Evolutionary conservation across 2,888 invertebrate species (phyloP).

Genomic region (Drosophila mimica): DNA sequence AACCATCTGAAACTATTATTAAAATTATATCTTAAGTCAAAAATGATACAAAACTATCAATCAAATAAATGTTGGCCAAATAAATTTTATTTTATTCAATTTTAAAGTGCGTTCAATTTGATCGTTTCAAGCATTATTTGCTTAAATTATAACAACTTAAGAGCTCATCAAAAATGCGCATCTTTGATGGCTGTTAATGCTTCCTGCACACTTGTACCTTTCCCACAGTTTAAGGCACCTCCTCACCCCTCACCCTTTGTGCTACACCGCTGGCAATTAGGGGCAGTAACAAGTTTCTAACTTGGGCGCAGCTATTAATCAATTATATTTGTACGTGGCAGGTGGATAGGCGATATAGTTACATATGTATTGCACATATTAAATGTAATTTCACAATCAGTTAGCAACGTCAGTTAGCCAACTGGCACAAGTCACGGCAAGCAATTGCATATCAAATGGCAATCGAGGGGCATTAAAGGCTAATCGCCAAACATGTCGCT

Average conservation of each 20-base stretch:
- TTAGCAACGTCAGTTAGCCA: background rate
- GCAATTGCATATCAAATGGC: conserved; percentile 36
- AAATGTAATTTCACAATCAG: conserved; percentile 15
- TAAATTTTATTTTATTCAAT: background rate
- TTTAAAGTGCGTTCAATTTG: background rate
- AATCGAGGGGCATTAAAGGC: conserved; percentile 61
- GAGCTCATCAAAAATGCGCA: background rate
- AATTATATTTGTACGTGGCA: conserved; percentile 20
- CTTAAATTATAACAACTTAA: background rate
- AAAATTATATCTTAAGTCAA: too few species aligned
- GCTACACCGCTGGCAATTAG: conserved; percentile 45
- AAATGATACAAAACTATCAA: too few species aligned
- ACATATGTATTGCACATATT: background rate
- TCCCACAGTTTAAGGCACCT: background rate
- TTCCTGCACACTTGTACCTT: background rate
- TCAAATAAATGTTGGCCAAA: background rate
- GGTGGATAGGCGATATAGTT: background rate
- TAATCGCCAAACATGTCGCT: conserved; percentile 51
- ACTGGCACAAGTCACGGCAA: conserved; percentile 1
- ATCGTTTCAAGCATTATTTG: background rate
- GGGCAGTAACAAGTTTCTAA: conserved; percentile 53
- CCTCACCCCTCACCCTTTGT: background rate
- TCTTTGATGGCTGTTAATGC: background rate
- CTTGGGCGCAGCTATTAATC: conserved; percentile 19
- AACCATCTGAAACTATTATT: background rate